These are phyloP conservation scores for Unio delphinus DNA, from an alignment of 2,888 invertebrate species.

Conservation along the genomic window DNA sequence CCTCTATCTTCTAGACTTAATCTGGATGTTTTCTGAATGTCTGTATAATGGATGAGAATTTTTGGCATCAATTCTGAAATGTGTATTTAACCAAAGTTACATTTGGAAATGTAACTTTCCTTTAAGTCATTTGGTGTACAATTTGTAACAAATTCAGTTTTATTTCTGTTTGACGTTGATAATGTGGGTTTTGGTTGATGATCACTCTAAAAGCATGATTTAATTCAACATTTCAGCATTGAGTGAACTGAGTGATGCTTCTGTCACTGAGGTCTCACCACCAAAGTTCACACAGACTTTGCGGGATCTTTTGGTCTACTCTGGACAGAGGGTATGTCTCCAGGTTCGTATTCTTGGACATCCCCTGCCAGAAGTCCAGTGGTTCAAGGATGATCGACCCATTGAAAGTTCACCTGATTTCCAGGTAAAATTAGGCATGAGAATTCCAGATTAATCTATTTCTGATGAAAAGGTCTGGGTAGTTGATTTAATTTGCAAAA, in stretches of 20 bases:
- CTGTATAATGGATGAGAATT: no score
- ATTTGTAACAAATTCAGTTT: no score
- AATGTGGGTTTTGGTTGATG: no score
- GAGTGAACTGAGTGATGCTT: constrained; percentile 70
- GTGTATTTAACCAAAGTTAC: no score
- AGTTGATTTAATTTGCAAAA: background rate
- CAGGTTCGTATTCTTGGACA: constrained; percentile 68
- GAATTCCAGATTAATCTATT: no score
- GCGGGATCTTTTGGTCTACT: constrained; percentile 80
- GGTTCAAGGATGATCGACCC: constrained; percentile 85
- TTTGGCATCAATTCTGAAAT: no score
- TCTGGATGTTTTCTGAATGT: no score
- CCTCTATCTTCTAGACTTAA: no score
- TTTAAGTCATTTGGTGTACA: no score
- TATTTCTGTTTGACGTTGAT: no score
- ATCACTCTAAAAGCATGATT: background rate
- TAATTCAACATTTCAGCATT: constrained; percentile 57
- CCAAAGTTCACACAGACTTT: constrained; percentile 75
- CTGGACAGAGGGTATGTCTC: constrained; percentile 72
- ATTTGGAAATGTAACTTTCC: no score
- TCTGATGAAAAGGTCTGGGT: no score
- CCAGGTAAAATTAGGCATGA: constrained; percentile 70
- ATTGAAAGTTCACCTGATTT: constrained; percentile 77
- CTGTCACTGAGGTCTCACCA: constrained; percentile 59
- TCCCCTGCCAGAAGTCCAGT: constrained; percentile 77